Percentiles rank a stretch among this genome's conserved stretches.
phyloP scores from a whole-genome alignment of 2,113 vertebrate genomes.

The Dermatemys mawii region DNA sequence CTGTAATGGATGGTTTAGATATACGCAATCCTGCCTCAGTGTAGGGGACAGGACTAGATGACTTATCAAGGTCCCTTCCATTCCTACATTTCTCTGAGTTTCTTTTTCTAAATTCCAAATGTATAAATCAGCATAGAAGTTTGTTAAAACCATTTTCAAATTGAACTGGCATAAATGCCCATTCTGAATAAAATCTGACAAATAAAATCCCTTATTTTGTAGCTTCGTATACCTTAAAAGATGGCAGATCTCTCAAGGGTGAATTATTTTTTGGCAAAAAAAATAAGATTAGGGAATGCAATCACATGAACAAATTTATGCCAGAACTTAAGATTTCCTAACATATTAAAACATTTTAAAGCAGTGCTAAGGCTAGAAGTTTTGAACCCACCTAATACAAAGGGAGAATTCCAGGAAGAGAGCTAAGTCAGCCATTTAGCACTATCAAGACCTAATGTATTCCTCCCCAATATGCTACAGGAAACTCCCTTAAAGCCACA shows the following conservation, averaged over 20 bases:
- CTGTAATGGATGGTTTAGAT: not conserved
- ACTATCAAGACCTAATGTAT: not conserved
- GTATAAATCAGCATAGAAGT: not conserved
- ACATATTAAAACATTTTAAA: not conserved
- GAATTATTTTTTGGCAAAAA: not conserved
- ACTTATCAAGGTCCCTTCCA: too few relatives aligned
- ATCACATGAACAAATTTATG: not conserved
- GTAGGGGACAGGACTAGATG: too few relatives aligned
- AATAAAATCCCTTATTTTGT: not conserved
- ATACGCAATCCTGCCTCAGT: too few relatives aligned
- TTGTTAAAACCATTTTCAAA: not conserved
- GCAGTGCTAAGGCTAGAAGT: not conserved
- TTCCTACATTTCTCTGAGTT: not conserved
- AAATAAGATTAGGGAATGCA: not conserved
- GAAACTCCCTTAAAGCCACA: not conserved
- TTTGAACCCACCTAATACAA: not conserved
- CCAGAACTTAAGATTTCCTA: not conserved
- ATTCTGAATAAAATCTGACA: not conserved
- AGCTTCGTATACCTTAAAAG: not conserved
- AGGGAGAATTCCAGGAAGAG: constrained; percentile 1
- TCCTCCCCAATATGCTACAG: not conserved
- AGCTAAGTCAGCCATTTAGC: not conserved
- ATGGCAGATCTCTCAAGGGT: not conserved
- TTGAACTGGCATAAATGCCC: not conserved
- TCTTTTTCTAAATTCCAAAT: not conserved